phyloP scores from a whole-genome alignment of 2,888 invertebrate species.

The Volucella zonaria region DNA sequence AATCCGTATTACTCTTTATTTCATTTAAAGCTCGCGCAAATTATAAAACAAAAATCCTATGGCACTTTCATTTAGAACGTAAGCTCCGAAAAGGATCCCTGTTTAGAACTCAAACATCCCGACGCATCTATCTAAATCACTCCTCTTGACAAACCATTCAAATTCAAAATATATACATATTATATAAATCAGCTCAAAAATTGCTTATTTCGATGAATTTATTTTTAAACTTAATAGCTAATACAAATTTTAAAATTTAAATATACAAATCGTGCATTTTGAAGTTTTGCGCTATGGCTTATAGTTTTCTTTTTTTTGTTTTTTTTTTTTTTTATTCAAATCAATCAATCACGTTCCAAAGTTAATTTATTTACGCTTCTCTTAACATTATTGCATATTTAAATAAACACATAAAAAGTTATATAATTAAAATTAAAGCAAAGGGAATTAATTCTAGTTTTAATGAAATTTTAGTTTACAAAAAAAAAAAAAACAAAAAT shows the following conservation, averaged over 20 bases:
- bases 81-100: no score
- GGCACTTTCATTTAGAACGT: no score
- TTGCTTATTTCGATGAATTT: background rate
- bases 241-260: background rate
- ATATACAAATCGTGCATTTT: conserved; percentile 1
- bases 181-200: background rate
- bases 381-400: background rate
- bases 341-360: conserved; percentile 28
- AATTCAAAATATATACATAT: background rate
- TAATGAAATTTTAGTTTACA: conserved; percentile 31
- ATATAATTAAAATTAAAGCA: conserved; percentile 13
- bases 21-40: no score
- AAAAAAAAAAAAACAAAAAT: background rate
- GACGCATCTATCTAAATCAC: no score
- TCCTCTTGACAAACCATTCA: no score
- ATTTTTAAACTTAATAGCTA: conserved; percentile 11
- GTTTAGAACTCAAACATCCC: no score
- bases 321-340: background rate
- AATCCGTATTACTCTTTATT: no score
- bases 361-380: conserved; percentile 1
- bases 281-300: background rate
- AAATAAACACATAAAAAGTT: conserved; percentile 12
- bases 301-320: background rate
- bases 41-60: no score
- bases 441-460: background rate